Conservation (phyloP, 1,140 invertebrate genomes). For the Penaeus japonicus region DNA sequence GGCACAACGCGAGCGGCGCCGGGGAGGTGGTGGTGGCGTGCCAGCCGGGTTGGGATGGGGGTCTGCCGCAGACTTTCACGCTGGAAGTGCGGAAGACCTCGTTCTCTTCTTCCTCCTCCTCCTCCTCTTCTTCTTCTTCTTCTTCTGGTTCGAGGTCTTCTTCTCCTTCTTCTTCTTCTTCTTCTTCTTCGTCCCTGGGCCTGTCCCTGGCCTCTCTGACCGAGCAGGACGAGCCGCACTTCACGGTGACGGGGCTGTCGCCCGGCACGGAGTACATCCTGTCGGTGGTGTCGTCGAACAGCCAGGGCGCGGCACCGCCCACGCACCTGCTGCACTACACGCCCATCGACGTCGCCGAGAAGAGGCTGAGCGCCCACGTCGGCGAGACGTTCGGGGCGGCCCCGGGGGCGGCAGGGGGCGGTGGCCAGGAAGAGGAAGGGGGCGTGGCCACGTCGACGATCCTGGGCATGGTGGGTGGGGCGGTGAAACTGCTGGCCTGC, state of each 20-base stretch:
- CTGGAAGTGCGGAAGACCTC: slow-evolving; percentile 77
- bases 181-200: background rate
- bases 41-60: slow-evolving; percentile 79
- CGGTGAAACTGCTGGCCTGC: slow-evolving; percentile 69
- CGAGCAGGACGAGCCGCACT: slow-evolving; percentile 67
- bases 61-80: slow-evolving; percentile 81
- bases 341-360: slow-evolving; percentile 75
- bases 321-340: slow-evolving; percentile 21
- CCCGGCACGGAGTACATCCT: slow-evolving; percentile 74
- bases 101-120: background rate
- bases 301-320: slow-evolving; percentile 67
- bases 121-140: no score
- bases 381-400: background rate
- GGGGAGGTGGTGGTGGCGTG: slow-evolving; percentile 73
- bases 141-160: background rate
- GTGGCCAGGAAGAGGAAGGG: no score
- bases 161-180: no score
- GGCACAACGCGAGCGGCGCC: slow-evolving; percentile 77
- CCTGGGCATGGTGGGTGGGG: slow-evolving; percentile 75
- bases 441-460: slow-evolving; percentile 68
- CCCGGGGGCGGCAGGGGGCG: no score
- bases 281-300: slow-evolving; percentile 75
- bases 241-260: slow-evolving; percentile 73
- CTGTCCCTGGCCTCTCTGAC: slow-evolving; percentile 6
- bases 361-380: slow-evolving; percentile 66